Evolutionary conservation across 2,113 vertebrate species (phyloP).

Genomic region (Tachysurus vachellii): DNA sequence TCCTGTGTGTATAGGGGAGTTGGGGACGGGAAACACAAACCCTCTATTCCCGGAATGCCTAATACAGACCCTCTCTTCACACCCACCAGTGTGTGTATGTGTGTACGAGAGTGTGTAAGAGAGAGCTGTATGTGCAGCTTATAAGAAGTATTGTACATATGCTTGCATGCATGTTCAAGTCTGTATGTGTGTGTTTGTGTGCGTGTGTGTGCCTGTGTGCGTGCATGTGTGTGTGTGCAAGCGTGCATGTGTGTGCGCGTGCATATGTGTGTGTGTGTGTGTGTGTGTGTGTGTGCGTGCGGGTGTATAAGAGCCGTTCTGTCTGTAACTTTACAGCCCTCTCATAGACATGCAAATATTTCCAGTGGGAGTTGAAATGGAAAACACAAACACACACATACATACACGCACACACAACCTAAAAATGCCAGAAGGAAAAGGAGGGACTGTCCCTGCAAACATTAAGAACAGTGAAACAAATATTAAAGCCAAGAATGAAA

Average conservation of each 20-base stretch:
- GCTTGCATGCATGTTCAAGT: neutral
- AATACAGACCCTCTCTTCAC: conserved; percentile 52
- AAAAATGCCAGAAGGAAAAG: conserved; percentile 10
- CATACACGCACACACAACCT: conserved; percentile 28
- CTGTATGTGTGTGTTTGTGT: conserved; percentile 3
- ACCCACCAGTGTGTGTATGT: conserved; percentile 16
- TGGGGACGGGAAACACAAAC: conserved; percentile 37
- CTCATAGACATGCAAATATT: conserved; percentile 60
- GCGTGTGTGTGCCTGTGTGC: conserved; percentile 7
- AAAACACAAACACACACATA: conserved; percentile 54
- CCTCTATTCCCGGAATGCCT: conserved; percentile 49
- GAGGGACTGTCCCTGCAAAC: conserved; percentile 16
- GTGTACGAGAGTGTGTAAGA: conserved; percentile 4
- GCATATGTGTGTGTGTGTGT: neutral
- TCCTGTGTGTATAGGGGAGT: conserved; percentile 42
- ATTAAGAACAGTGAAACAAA: conserved; percentile 35
- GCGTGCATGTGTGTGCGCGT: neutral
- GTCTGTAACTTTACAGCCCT: conserved; percentile 53
- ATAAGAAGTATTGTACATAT: conserved; percentile 23
- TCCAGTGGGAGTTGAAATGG: conserved; percentile 55
- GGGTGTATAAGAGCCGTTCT: conserved; percentile 50
- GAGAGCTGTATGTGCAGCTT: neutral
- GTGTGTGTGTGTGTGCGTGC: conserved; percentile 15
- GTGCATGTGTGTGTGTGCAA: no score
- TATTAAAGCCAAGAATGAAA: conserved; percentile 3